Evolutionary conservation across 2,888 invertebrate species (phyloP), one percentile per base, ranked within the genome.

Genomic region (Nomada flava): DNA sequence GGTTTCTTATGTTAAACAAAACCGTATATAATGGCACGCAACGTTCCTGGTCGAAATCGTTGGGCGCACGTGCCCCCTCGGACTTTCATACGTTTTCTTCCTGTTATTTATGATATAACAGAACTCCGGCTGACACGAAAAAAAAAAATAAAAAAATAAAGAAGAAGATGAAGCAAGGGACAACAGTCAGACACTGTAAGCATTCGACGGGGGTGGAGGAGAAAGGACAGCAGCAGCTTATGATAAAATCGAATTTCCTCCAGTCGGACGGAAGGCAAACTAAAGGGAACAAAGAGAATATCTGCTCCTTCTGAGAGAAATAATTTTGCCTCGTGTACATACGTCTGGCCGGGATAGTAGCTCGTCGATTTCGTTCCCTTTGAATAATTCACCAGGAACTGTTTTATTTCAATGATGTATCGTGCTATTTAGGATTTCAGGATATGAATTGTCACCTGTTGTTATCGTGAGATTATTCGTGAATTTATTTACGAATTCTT

Each of bases 1-100:
- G 90, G 89, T 79, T 84, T 88, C 86, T 89, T 89, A 89, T 90
- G 89, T 89, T 85, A 89, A 88, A 89, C 87, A 89, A 91, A 91
- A 89, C 87, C 89, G 87, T 88, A 89, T 90, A 89, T 91, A 90
- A 91, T 90, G 86, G 89, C 70, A 85, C 87, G 87, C 87, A 87
- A 85, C 80, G 74, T 86, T 69, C 55, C 83, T 82, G 83, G 85
- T 87, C 82, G 82, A 82, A 88, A 89, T 91, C 90, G 89, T 90
- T 91, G 89, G 88, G 85, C 89, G 87, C 91, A 90, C 88, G 88
- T 89, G 89, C 82, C 84, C 83, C 84, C 76, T 71, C 60, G 57
- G 62, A 63, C 57, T 67, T 69, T 76, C 82, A 55, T 74, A 76
- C 65, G 64, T 23, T 65, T 52, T 59, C 57, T 47, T 64, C 47